phyloP scores from a whole-genome alignment of 2,888 invertebrate species.

The Nomada fabriciana region DNA sequence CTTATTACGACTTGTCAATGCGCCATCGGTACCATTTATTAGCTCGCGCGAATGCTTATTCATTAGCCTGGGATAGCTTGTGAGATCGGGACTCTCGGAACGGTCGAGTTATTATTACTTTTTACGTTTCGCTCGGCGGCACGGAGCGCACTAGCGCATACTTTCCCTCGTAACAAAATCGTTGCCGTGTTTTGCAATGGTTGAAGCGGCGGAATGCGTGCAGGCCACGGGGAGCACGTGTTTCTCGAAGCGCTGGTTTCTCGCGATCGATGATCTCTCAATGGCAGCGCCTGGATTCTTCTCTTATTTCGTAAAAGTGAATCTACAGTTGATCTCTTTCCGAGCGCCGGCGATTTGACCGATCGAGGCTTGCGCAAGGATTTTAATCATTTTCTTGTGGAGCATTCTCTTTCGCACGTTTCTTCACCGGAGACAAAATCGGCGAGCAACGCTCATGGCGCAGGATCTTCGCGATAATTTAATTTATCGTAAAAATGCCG shows the following conservation, averaged over 20 bases:
- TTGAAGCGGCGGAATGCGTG: slow-evolving; percentile 39
- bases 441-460: too few species aligned
- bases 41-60: slow-evolving; percentile 22
- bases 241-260: neutral
- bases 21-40: slow-evolving; percentile 38
- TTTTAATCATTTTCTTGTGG: too few species aligned
- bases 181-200: slow-evolving; percentile 46
- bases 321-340: too few species aligned
- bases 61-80: slow-evolving; percentile 38
- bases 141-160: slow-evolving; percentile 7
- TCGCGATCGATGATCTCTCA: neutral
- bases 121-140: slow-evolving; percentile 32
- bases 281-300: too few species aligned
- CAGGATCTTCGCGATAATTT: slow-evolving; percentile 39
- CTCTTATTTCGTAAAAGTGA: too few species aligned
- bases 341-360: too few species aligned
- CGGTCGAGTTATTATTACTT: slow-evolving; percentile 43
- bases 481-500: slow-evolving; percentile 48
- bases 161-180: slow-evolving; percentile 65
- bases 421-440: too few species aligned
- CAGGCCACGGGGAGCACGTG: slow-evolving; percentile 11
- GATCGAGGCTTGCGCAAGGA: too few species aligned
- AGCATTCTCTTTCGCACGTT: too few species aligned
- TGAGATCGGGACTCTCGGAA: slow-evolving; percentile 19
- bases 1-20: slow-evolving; percentile 38